Evolutionary conservation across 2,888 invertebrate genomes (phyloP), one percentile per base, ranked within the genome.

Genomic region (Chloroclysta siterata): DNA sequence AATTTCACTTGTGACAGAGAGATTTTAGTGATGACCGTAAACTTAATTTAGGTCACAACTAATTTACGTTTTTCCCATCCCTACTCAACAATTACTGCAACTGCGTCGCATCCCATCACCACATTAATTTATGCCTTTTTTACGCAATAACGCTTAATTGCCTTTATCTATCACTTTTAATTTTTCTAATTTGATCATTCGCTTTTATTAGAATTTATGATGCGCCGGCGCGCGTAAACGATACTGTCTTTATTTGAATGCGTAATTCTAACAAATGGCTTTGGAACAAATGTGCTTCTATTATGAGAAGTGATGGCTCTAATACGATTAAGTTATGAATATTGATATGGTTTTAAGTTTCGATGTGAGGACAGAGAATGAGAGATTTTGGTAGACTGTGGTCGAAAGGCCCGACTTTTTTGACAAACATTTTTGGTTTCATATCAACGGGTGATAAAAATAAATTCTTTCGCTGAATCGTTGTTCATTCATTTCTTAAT

Each of bases 61-160:
- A 28, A 47, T 13, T 47, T 13, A 28, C n/a, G n/a, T n/a, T 58
- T 50, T 58, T 55, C 76, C 68, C 85, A 80, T 71, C 86, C 76
- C 84, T 86, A 78, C 69, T 41, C 75, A 74, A 79, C 79, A 80
- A 78, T 80, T 78, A 77, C 76, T 76, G 77, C 75, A 79, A 71
- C 71, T 76, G 77, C 66, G 77, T 72, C 77, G 77, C 66, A 77
- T 72, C 77, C 69, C 73, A 55, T 72, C 62, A 66, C 68, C 76
- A 76, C 76, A 75, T 89, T 90, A 91, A 93, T 91, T 92, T 92
- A 93, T 93, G 90, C 91, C 84, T 91, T 91, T 92, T 93, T 92
- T 90, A 93, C 91, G 91, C 90, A 92, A 92, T 93, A 93, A 93
- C 82, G 79, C 82, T 91, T 93, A 92, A 93, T 93, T 90, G 91